These are phyloP conservation scores for Anhinga anhinga DNA, from an alignment of 2,113 vertebrate species.

Conservation along the genomic window DNA sequence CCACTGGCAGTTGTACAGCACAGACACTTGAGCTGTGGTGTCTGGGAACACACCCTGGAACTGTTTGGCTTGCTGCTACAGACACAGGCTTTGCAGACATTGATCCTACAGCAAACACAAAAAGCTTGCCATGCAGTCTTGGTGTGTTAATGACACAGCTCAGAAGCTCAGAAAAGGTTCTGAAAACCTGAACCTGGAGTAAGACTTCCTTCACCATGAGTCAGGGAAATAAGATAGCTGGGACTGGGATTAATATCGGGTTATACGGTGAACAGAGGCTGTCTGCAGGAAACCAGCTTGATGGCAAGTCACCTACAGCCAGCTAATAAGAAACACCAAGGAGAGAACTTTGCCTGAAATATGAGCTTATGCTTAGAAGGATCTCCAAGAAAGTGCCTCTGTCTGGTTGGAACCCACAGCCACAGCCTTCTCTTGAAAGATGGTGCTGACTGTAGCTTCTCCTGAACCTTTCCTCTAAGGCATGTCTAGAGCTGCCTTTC, in stretches of 20 bases:
- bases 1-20: background rate
- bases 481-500: background rate
- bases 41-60: background rate
- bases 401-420: background rate
- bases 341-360: background rate
- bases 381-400: background rate
- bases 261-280: background rate
- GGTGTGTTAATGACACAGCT: background rate
- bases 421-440: background rate
- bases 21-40: background rate
- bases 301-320: background rate
- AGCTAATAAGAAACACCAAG: background rate
- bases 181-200: background rate
- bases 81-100: background rate
- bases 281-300: background rate
- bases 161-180: background rate
- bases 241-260: background rate
- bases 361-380: background rate
- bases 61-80: background rate
- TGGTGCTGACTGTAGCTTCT: background rate
- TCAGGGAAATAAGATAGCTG: background rate
- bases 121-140: background rate
- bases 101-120: background rate
- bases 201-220: background rate
- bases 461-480: background rate